These are phyloP conservation scores for Ptyas mucosa DNA, from an alignment of 2,113 vertebrate species.

Conservation along the genomic window DNA sequence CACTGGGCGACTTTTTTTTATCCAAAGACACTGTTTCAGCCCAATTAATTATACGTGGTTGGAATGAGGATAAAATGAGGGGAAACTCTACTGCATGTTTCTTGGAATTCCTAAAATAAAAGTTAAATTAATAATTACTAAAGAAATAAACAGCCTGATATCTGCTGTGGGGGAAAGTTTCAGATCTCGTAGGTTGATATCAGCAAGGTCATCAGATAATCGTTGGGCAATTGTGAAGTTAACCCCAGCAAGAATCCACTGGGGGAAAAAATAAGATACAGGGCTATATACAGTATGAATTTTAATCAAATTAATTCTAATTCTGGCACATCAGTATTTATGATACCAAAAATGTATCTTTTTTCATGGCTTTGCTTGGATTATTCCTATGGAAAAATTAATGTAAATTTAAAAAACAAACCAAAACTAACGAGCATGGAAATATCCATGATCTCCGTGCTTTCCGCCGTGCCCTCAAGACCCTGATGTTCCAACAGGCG, in stretches of 20 bases:
- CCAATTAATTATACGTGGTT: not conserved
- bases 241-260: not conserved
- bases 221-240: not conserved
- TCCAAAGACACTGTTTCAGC: not conserved
- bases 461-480: too few species aligned
- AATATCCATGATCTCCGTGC: too few species aligned
- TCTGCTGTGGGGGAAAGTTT: not conserved
- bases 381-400: not conserved
- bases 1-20: not conserved
- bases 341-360: not conserved
- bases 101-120: not conserved
- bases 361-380: not conserved
- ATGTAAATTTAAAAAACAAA: not conserved
- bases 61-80: not conserved
- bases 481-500: too few species aligned
- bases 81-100: not conserved
- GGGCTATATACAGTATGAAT: not conserved
- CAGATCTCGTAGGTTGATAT: not conserved
- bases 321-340: not conserved
- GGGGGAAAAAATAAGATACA: not conserved
- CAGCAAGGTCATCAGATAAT: not conserved
- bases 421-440: not conserved
- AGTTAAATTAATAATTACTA: not conserved
- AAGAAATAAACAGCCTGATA: not conserved
- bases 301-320: not conserved